Conservation (phyloP, 2,113 vertebrate species). For the Atherinomorus stipes region DNA sequence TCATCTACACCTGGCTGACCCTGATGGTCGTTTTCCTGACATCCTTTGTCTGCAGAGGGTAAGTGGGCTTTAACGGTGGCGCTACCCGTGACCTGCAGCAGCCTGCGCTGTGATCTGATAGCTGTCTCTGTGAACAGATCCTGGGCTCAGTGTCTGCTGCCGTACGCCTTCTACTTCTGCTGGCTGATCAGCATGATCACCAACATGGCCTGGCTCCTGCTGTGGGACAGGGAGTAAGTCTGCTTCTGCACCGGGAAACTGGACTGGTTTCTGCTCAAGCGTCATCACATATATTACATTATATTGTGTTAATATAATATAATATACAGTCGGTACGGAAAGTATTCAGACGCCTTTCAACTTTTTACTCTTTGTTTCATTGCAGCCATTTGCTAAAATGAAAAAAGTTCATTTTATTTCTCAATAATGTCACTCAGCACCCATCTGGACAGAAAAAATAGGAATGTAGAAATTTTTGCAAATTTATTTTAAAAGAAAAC, state of each 20-base stretch:
- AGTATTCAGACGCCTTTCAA: no score
- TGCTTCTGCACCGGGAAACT: not conserved
- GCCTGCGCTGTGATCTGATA: conserved; percentile 12
- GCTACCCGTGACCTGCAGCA: not conserved
- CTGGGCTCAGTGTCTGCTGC: conserved; percentile 76
- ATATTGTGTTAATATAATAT: no score
- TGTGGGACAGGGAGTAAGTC: conserved; percentile 84
- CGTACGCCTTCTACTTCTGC: conserved; percentile 76
- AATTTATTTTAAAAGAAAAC: no score
- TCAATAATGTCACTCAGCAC: no score
- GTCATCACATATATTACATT: no score
- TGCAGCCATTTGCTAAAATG: no score
- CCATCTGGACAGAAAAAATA: no score
- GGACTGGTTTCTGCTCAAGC: no score
- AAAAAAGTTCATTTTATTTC: no score
- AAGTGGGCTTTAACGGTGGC: not conserved
- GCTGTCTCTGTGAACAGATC: conserved; percentile 53
- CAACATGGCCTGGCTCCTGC: conserved; percentile 81
- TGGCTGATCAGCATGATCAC: conserved; percentile 81
- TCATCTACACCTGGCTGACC: conserved; percentile 83
- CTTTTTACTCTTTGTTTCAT: no score
- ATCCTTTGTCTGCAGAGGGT: conserved; percentile 79
- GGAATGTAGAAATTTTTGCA: no score
- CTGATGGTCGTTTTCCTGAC: conserved; percentile 78
- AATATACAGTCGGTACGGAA: no score